Conservation (phyloP, 2,113 vertebrate species). For the Eclectus roratus region DNA sequence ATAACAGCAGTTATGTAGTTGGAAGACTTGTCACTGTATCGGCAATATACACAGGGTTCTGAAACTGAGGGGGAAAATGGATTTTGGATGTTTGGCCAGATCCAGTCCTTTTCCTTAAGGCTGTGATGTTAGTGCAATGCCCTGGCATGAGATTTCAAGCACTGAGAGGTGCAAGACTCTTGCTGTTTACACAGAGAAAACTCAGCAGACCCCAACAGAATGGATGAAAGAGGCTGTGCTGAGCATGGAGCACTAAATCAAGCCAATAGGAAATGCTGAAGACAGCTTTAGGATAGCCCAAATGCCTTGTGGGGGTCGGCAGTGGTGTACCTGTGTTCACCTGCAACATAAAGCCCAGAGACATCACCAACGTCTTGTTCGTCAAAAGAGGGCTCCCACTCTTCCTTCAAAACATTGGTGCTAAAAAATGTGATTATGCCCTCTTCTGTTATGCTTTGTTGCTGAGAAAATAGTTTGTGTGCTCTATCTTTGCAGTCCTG, state of each 20-base stretch:
- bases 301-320: background rate
- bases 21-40: background rate
- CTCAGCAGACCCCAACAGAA: background rate
- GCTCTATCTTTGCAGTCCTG: background rate
- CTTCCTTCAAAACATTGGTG: background rate
- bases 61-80: background rate
- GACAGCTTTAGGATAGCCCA: accelerated
- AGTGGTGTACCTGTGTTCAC: background rate
- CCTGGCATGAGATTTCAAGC: background rate
- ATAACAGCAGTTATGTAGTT: background rate
- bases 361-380: background rate
- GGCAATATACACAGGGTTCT: background rate
- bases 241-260: background rate
- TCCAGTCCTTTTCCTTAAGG: background rate
- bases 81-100: background rate
- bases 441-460: background rate
- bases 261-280: background rate
- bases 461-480: background rate
- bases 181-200: background rate
- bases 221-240: background rate
- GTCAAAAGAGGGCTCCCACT: background rate
- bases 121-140: background rate
- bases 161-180: background rate
- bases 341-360: background rate
- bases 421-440: background rate